Evolutionary conservation across 2,888 invertebrate genomes (phyloP).

Genomic region (Caenorhabditis doughertyi): DNA sequence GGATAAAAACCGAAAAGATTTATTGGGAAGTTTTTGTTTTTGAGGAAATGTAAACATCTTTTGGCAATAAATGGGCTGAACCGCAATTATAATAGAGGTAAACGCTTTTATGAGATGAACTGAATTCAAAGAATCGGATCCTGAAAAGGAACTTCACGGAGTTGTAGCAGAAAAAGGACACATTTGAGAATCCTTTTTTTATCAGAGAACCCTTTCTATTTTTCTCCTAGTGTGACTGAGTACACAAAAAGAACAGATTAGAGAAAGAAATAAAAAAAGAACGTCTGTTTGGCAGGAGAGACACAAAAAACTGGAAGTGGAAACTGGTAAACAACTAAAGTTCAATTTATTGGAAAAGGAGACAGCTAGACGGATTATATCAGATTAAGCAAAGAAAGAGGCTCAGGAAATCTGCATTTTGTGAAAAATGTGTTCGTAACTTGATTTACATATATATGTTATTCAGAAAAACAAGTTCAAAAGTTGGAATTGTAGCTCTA

Average conservation of each 20-base stretch:
- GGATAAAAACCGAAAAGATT: not conserved
- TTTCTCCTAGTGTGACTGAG: not conserved
- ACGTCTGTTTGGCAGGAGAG: not conserved
- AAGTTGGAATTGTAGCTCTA: too few relatives aligned
- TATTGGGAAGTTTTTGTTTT: not conserved
- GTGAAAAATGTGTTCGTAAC: too few relatives aligned
- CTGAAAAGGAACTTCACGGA: too few relatives aligned
- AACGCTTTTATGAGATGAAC: too few relatives aligned
- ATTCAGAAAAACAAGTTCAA: too few relatives aligned
- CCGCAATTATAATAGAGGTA: not conserved
- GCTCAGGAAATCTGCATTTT: not conserved
- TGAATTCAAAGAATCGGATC: too few relatives aligned
- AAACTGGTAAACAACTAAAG: slow-evolving; percentile 32
- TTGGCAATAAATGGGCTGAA: not conserved
- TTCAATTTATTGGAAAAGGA: not conserved
- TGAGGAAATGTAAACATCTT: not conserved
- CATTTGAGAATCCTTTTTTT: too few relatives aligned
- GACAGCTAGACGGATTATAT: slow-evolving; percentile 49
- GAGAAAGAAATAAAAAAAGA: not conserved
- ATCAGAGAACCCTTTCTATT: not conserved
- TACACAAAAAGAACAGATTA: not conserved
- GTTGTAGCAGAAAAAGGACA: too few relatives aligned
- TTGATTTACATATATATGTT: too few relatives aligned
- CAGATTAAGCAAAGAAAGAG: not conserved
- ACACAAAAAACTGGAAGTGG: slow-evolving; percentile 45